Evolutionary conservation across 2,113 vertebrate genomes (phyloP).

Genomic region (Corydoras maculifer): DNA sequence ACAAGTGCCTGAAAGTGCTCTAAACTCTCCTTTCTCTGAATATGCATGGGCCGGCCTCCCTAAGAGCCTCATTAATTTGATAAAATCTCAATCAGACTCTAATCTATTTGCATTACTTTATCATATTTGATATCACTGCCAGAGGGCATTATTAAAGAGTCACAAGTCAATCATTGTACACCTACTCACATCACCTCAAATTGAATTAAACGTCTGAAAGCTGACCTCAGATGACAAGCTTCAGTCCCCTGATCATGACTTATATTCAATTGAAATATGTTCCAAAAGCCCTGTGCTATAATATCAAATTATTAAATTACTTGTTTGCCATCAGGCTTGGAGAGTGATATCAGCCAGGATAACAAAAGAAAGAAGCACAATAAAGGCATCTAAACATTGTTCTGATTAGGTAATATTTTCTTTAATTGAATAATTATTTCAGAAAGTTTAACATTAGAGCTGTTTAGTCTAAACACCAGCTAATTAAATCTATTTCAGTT

Average conservation of each 20-base stretch:
- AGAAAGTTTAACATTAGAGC: no score
- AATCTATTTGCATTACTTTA: constrained; percentile 45
- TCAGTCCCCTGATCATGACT: not conserved
- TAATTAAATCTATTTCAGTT: no score
- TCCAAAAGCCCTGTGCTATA: not conserved
- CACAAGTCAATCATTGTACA: constrained; percentile 38
- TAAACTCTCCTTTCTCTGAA: constrained; percentile 32
- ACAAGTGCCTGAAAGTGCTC: constrained; percentile 12
- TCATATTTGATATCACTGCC: constrained; percentile 46
- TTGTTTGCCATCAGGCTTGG: no score
- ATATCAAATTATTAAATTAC: constrained; percentile 24
- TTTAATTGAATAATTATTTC: no score
- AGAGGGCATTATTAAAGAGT: constrained; percentile 45
- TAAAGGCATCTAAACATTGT: no score
- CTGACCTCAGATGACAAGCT: no score
- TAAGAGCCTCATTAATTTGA: constrained; percentile 43
- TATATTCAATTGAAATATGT: constrained; percentile 9
- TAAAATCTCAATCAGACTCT: constrained; percentile 48
- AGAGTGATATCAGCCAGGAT: no score
- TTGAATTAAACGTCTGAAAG: constrained; percentile 37
- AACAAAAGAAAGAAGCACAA: no score
- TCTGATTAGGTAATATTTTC: no score
- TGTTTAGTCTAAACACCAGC: no score
- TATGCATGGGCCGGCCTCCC: constrained; percentile 34
- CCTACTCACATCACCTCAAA: constrained; percentile 33